Conservation (phyloP, 1,140 invertebrate species). For the Drosophila saltans region DNA sequence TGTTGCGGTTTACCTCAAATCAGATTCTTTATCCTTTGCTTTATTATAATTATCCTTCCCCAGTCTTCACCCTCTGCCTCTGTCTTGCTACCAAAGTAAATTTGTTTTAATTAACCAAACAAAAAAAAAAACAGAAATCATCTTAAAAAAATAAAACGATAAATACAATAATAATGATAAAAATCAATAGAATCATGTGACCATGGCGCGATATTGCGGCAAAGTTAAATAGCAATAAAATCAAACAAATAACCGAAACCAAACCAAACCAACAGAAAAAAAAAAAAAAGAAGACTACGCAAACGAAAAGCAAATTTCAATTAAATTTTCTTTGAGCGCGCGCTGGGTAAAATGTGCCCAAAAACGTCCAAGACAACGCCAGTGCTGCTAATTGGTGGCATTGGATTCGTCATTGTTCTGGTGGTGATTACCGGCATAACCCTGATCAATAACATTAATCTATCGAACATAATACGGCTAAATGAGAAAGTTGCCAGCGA, state of each 20-base stretch:
- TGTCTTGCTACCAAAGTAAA: not conserved
- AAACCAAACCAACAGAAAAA: not conserved
- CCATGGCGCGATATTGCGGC: not conserved
- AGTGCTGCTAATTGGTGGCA: slow-evolving; percentile 71
- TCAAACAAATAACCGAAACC: not conserved
- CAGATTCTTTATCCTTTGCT: not conserved
- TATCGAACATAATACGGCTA: slow-evolving; percentile 78
- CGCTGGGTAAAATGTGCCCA: slow-evolving; percentile 59
- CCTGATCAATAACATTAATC: slow-evolving; percentile 79
- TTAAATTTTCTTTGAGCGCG: not conserved
- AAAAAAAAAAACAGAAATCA: not conserved
- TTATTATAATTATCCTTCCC: not conserved
- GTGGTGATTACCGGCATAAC: slow-evolving; percentile 77
- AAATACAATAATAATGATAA: slow-evolving; percentile 1
- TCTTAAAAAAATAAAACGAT: not conserved
- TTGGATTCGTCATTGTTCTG: slow-evolving; percentile 75
- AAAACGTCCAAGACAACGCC: slow-evolving; percentile 77
- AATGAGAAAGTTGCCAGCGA: slow-evolving; percentile 82
- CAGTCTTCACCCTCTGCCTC: not conserved
- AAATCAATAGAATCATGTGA: slow-evolving; percentile 8
- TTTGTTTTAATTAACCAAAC: not conserved
- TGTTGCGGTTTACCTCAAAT: slow-evolving; percentile 1
- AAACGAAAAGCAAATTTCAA: slow-evolving; percentile 6
- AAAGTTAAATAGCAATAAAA: slow-evolving; percentile 4
- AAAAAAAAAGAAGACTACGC: not conserved